These are phyloP conservation scores for Agrilus planipennis DNA, from an alignment of 1,140 invertebrate species.

Conservation along the genomic window DNA sequence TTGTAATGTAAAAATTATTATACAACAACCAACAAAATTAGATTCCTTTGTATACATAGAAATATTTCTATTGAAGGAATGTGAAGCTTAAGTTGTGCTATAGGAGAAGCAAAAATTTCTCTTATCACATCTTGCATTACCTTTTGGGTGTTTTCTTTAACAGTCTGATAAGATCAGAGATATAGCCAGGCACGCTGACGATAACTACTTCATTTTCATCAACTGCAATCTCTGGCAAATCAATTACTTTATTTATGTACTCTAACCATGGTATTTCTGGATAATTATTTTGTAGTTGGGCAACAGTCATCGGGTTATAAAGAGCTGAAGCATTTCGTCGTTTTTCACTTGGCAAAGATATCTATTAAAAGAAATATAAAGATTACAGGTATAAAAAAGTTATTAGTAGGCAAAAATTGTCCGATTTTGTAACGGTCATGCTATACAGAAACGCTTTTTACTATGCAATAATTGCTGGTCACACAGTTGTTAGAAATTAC, in stretches of 20 bases:
- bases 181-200: conserved; percentile 47
- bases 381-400: not conserved
- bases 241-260: conserved; percentile 46
- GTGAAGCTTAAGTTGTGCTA: too few species aligned
- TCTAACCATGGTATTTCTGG: conserved; percentile 51
- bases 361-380: conserved; percentile 39
- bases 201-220: conserved; percentile 41
- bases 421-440: too few species aligned
- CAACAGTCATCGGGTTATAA: conserved; percentile 82
- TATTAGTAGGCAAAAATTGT: not conserved
- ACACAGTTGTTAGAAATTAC: too few species aligned
- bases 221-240: conserved; percentile 23
- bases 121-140: too few species aligned
- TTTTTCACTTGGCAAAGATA: conserved; percentile 80
- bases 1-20: too few species aligned
- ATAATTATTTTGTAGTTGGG: conserved; percentile 59
- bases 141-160: conserved; percentile 42
- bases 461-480: too few species aligned
- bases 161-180: conserved; percentile 42
- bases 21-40: too few species aligned
- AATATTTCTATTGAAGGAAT: conserved; percentile 1
- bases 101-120: too few species aligned
- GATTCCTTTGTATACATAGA: too few species aligned
- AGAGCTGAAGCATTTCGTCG: conserved; percentile 79
- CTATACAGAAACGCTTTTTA: too few species aligned